Evolutionary conservation across 2,888 invertebrate species (phyloP), one percentile per base, ranked within the genome.

Genomic region (Andrena minutula): DNA sequence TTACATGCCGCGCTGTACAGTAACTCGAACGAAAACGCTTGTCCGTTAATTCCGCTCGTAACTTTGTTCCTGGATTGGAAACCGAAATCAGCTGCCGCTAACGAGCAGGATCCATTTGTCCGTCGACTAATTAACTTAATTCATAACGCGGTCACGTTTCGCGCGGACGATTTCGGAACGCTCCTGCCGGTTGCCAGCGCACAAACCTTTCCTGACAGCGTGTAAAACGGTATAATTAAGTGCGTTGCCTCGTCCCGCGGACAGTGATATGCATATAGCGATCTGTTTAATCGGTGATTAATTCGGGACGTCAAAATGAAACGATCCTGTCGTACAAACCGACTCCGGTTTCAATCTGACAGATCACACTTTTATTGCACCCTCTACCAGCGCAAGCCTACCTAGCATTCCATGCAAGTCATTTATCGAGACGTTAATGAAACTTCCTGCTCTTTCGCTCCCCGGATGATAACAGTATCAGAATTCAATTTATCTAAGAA

Each of bases 41-140:
- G 28, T 20, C 51, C 35, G 60, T 65, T 63, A 63, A 80, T 80
- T 58, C 56, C 47, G 8, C 53, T 35, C 63, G 70, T 81, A 78
- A 72, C 47, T n/a, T n/a, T n/a, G 47, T 49, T 4, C 35, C 53
- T 58, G 32, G 35, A 68, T 69, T 41, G 61, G 60, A 23, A 74
- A 75, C 66, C 72, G 73, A 56, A 41, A 56, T 61, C 26, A 56
- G 28, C 47, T 16, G 30, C 20, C 47, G 58, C 66, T 78, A 79
- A 85, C 71, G 79, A 79, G 65, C 58, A 61, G 65, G 68, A 65
- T 65, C 74, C 61, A 58, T 70, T 69, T 51, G 66, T 71, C 64
- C 65, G 61, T 20, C 60, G 69, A 41, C 51, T 86, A 86, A 83
- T 86, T 80, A 86, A 77, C 75, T 83, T 86, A 83, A 86, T 83